These are phyloP conservation scores for Myxocyprinus asiaticus DNA, from an alignment of 2,113 vertebrate species.

Conservation along the genomic window DNA sequence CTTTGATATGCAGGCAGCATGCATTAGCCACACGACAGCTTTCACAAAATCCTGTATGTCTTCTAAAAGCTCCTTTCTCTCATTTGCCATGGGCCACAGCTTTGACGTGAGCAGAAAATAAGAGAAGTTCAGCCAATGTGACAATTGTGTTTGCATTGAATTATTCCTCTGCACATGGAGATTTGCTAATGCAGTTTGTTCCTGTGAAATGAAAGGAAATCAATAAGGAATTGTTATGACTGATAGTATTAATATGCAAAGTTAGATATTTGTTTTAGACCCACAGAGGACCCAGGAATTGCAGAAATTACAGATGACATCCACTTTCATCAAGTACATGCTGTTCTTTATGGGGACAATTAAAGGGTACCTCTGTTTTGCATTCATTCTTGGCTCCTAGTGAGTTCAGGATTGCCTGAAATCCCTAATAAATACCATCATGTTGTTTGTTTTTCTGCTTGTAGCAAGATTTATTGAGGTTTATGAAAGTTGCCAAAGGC, in stretches of 20 bases:
- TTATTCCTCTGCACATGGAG: slow-evolving; percentile 20
- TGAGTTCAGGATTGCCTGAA: not conserved
- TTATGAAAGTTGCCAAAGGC: not conserved
- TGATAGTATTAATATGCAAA: slow-evolving; percentile 43
- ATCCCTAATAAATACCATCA: not conserved
- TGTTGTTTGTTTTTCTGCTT: slow-evolving; percentile 1
- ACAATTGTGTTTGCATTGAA: slow-evolving; percentile 43
- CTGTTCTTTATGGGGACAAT: not conserved
- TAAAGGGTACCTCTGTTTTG: not conserved
- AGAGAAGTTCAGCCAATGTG: slow-evolving; percentile 39
- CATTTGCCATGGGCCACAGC: slow-evolving; percentile 10
- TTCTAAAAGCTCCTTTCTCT: not conserved
- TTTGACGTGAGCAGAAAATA: slow-evolving; percentile 34
- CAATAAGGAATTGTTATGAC: slow-evolving; percentile 25
- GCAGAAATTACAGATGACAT: slow-evolving; percentile 31
- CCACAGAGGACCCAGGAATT: not conserved
- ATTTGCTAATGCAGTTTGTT: slow-evolving; percentile 44
- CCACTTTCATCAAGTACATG: slow-evolving; percentile 6
- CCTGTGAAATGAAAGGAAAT: slow-evolving; percentile 30
- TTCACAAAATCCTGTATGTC: slow-evolving; percentile 56
- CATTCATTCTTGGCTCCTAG: not conserved
- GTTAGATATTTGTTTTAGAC: slow-evolving; percentile 17
- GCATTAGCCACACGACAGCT: slow-evolving; percentile 63
- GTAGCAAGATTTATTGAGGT: not conserved
- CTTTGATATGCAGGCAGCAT: slow-evolving; percentile 73